Percentiles rank a stretch among this genome's conserved stretches.
Conservation (phyloP, 2,797 vertebrate genomes). For the Trachops cirrhosus region DNA sequence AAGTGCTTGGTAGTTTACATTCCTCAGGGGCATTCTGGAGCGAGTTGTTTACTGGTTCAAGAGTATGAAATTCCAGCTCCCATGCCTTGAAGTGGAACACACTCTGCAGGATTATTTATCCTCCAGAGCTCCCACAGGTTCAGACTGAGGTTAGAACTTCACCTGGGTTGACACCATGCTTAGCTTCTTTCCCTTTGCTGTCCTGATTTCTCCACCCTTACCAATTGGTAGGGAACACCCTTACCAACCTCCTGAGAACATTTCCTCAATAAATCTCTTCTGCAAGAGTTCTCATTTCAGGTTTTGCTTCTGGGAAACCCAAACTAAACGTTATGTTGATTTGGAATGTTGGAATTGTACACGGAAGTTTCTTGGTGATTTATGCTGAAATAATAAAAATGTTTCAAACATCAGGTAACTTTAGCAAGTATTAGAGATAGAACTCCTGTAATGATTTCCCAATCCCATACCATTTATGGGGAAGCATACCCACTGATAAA, state of each 20-base stretch:
- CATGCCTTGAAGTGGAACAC: background rate
- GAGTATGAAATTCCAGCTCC: background rate
- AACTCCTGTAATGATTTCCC: background rate
- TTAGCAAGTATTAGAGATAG: background rate
- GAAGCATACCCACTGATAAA: background rate
- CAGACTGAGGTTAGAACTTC: background rate
- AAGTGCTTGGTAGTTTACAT: background rate
- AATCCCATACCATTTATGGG: background rate
- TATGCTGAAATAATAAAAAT: constrained; percentile 13
- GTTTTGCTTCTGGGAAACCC: background rate
- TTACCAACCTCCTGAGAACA: background rate
- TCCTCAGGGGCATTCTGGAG: background rate
- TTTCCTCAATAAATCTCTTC: background rate
- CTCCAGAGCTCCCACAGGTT: background rate
- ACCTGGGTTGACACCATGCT: background rate
- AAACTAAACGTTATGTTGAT: background rate
- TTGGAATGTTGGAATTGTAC: background rate
- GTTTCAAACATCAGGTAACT: background rate
- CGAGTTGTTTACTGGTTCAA: background rate
- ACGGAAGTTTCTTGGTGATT: background rate
- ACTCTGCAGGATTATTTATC: background rate
- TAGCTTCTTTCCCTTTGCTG: background rate
- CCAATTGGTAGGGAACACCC: background rate
- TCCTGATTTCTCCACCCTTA: background rate
- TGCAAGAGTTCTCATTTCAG: background rate